These are phyloP conservation scores for Erithacus rubecula DNA, from an alignment of 2,797 vertebrate species.

Conservation along the genomic window DNA sequence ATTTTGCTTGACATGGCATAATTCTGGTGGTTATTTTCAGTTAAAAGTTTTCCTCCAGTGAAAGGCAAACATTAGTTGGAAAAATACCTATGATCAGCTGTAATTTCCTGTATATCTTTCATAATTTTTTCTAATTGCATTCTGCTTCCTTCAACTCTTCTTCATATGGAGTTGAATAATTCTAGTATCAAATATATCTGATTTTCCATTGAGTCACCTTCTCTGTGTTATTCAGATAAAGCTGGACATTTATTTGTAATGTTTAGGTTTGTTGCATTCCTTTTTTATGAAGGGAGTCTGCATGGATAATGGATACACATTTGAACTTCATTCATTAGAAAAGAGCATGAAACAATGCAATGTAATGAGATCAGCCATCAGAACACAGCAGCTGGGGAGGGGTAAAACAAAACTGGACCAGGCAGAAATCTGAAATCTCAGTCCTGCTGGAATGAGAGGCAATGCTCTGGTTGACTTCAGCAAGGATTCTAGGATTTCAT, in stretches of 20 bases:
- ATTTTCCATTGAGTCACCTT: background rate
- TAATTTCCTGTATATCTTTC: background rate
- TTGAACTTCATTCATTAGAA: background rate
- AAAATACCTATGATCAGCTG: background rate
- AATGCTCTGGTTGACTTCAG: background rate
- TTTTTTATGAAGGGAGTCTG: background rate
- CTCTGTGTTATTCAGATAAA: background rate
- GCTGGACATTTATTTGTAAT: background rate
- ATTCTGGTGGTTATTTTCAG: background rate
- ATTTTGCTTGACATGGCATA: background rate
- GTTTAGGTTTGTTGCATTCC: background rate
- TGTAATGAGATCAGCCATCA: background rate
- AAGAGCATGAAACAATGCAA: background rate
- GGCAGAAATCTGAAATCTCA: background rate
- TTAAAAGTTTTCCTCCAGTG: background rate
- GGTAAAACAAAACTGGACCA: background rate
- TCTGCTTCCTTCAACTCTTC: background rate
- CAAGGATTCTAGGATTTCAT: constrained; percentile 1
- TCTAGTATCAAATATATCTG: background rate
- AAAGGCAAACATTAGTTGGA: background rate
- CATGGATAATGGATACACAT: background rate
- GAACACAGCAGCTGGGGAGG: background rate
- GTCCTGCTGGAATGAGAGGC: background rate
- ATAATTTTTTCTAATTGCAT: background rate
- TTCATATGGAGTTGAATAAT: background rate